Base-by-base conservation (phyloP, 64 coral and sea anemone genomes). In the Orbicella faveolata region DNA sequence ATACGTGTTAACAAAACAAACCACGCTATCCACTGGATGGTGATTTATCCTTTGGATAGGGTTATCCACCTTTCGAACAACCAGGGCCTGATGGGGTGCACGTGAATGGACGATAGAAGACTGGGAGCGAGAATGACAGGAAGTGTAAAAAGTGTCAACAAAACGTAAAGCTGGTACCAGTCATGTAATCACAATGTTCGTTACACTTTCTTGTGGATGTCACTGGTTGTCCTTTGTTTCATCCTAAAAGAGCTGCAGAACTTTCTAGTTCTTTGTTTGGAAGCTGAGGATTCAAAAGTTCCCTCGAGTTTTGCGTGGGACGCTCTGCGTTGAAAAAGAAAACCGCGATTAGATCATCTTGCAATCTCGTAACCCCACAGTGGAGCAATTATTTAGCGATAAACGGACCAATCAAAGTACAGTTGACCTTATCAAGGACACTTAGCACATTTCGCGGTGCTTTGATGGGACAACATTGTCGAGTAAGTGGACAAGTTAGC, bases 341-440 rank as follows among this genome's bases (percentile, higher is more conserved):
- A 53, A 52, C 67, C 37, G 66, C 51, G 82, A 85, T 85, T 85
- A 85, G 82, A 36, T 85, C 82, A 85, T 85, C 36, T 25, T 85
- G 82, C 63, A 84, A 73, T 85, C 63, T 70, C 82, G 82, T 85
- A 85, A 85, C 82, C 52, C 63, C 36, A 23, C 18, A 51, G 37
- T 52, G 0, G 82, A 73, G 33, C 82, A 85, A 72, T 73, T 85
- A 73, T 85, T 65, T 85, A 70, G 67, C 82, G 37, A 9, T 52
- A 83, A 85, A 85, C 65, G 34, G 63, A 73, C 82, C 82, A 85
- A 85, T 85, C 82, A 85, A 85, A 73, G 17, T n/a, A 1, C 65
- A 72, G 82, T 85, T 85, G 82, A 85, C 63, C 82, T 85, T 68
- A 85, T 85, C 82, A 72, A 51, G 39, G 37, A 26, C 37, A 6